phyloP scores from a whole-genome alignment of 2,888 invertebrate species.

The Drosophila mimetica region DNA sequence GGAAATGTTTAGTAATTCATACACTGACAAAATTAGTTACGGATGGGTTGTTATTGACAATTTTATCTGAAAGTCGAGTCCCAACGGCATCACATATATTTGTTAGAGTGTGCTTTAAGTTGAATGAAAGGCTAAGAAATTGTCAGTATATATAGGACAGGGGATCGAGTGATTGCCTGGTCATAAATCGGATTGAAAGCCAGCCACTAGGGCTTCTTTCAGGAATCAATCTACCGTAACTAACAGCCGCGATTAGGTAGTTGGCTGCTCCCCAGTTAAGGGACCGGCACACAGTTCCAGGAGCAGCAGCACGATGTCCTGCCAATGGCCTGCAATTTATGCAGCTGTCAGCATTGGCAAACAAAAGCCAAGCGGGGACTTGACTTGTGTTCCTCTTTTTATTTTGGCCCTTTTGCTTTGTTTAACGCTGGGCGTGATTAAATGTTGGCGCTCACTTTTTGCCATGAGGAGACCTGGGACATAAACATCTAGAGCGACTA shows the following conservation, averaged over 20 bases:
- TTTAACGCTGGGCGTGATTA: constrained; percentile 56
- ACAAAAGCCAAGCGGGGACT: constrained; percentile 28
- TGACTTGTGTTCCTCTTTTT: constrained; percentile 8
- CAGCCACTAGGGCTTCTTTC: background rate
- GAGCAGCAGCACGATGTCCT: too few species aligned
- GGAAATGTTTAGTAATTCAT: background rate
- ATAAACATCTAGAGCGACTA: constrained; percentile 56
- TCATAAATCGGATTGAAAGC: constrained; percentile 11
- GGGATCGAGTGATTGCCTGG: constrained; percentile 4
- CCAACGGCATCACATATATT: too few species aligned
- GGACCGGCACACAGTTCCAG: too few species aligned
- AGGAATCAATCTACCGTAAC: constrained; percentile 12
- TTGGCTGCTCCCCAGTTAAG: background rate
- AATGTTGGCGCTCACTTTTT: constrained; percentile 58
- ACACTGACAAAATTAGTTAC: background rate
- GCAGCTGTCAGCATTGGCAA: constrained; percentile 51
- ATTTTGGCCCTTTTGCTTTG: background rate
- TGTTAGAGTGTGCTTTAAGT: background rate
- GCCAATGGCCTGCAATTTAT: constrained; percentile 57
- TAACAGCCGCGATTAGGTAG: constrained; percentile 26
- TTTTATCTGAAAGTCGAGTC: too few species aligned
- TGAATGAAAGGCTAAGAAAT: constrained; percentile 4
- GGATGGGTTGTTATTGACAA: background rate
- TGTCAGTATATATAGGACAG: background rate
- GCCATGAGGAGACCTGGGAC: constrained; percentile 39